Evolutionary conservation across 1,140 invertebrate species (phyloP).

Genomic region (Plutomurus gul): DNA sequence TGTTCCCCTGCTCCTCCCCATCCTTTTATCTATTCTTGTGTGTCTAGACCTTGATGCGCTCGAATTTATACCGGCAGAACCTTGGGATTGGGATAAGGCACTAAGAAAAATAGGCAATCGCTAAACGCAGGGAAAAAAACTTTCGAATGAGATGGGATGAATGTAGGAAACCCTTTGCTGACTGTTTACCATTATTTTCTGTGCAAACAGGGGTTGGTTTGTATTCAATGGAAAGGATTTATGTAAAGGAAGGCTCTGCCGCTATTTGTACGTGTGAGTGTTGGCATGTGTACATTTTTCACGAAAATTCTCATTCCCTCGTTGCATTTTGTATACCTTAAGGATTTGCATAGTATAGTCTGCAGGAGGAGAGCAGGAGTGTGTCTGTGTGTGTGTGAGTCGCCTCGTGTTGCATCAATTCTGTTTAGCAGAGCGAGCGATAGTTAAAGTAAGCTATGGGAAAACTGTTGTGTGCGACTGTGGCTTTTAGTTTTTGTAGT

Average conservation of each 20-base stretch:
- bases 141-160: not conserved
- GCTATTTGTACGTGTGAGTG: not conserved
- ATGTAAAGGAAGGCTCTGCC: not conserved
- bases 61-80: not conserved
- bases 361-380: too few relatives aligned
- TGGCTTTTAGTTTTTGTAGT: conserved; percentile 20
- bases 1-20: not conserved
- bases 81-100: not conserved
- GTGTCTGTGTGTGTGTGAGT: too few relatives aligned
- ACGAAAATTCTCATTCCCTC: conserved; percentile 14
- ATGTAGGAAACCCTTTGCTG: not conserved
- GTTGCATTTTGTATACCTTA: conserved; percentile 5
- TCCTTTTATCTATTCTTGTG: not conserved
- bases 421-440: not conserved
- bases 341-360: not conserved
- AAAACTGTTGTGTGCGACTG: not conserved
- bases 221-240: conserved; percentile 17
- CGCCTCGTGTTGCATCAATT: conserved; percentile 7
- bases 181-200: conserved; percentile 21
- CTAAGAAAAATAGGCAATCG: not conserved
- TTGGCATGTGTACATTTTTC: not conserved
- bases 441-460: not conserved
- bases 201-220: not conserved
- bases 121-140: not conserved
- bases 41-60: not conserved